Conservation (phyloP, 2,113 vertebrate genomes). For the Oncorhynchus tshawytscha region DNA sequence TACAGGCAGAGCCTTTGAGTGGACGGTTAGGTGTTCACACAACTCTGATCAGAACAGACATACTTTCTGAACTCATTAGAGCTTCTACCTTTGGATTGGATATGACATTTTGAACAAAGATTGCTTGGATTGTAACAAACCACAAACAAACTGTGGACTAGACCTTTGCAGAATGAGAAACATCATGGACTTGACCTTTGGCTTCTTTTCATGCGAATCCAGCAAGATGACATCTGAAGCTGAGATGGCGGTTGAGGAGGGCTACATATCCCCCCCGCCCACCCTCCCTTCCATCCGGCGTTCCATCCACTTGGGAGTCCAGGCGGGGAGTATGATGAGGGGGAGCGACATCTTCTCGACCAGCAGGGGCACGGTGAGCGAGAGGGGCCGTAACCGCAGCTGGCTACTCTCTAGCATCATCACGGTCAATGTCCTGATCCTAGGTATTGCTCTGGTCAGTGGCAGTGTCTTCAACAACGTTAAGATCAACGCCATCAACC, state of each 20-base stretch:
- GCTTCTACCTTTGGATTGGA: too few relatives aligned
- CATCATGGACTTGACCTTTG: conserved; percentile 47
- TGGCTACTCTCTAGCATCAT: conserved; percentile 84
- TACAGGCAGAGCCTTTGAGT: too few relatives aligned
- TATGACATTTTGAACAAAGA: neutral
- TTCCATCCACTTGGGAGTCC: conserved; percentile 1
- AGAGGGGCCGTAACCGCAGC: conserved; percentile 72
- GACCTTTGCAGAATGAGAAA: neutral
- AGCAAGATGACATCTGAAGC: conserved; percentile 50
- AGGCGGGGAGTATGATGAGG: too few relatives aligned
- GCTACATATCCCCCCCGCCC: conserved; percentile 19
- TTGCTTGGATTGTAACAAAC: neutral
- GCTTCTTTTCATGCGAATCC: conserved; percentile 47
- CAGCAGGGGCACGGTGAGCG: neutral
- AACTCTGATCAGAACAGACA: neutral
- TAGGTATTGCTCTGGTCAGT: conserved; percentile 83
- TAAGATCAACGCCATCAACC: conserved; percentile 70
- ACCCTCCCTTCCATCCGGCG: conserved; percentile 35
- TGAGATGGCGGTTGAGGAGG: conserved; percentile 24
- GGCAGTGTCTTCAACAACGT: conserved; percentile 80
- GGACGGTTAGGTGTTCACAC: neutral
- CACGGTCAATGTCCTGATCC: conserved; percentile 79
- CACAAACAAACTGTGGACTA: neutral
- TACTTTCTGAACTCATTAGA: neutral
- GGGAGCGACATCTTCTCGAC: neutral